Evolutionary conservation across 1,140 invertebrate genomes (phyloP).

Genomic region (Bombus balteatus): DNA sequence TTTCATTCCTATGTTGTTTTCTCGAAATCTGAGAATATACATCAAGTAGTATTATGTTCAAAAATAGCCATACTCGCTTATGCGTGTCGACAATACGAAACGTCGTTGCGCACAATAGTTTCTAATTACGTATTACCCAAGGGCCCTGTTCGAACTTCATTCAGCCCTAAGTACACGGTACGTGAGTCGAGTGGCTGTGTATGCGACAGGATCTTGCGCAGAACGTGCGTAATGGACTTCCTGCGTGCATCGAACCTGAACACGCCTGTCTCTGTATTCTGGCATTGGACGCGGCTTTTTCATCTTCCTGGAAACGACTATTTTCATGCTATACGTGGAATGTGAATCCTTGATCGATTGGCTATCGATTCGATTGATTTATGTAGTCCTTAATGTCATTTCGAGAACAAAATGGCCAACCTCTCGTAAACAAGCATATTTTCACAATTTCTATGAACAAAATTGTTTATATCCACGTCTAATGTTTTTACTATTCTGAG

Average conservation of each 20-base stretch:
- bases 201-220: constrained; percentile 61
- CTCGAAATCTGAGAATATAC: not conserved
- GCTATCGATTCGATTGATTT: not conserved
- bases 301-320: constrained; percentile 51
- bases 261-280: constrained; percentile 64
- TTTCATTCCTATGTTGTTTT: not conserved
- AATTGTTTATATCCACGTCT: too few species aligned
- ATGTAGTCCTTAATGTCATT: too few species aligned
- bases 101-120: constrained; percentile 33
- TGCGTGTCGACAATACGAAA: constrained; percentile 34
- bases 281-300: constrained; percentile 70
- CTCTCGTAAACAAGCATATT: too few species aligned
- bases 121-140: constrained; percentile 47
- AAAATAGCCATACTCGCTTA: not conserved
- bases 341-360: not conserved
- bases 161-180: constrained; percentile 53
- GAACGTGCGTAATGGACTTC: constrained; percentile 76
- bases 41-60: not conserved
- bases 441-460: too few species aligned
- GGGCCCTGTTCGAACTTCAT: constrained; percentile 40
- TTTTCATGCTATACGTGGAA: not conserved
- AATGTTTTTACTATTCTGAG: too few species aligned
- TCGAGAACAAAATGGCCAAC: too few species aligned
- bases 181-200: constrained; percentile 55
- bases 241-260: constrained; percentile 77